phyloP scores from a whole-genome alignment of 2,888 invertebrate species.

The Macrophya annulata region DNA sequence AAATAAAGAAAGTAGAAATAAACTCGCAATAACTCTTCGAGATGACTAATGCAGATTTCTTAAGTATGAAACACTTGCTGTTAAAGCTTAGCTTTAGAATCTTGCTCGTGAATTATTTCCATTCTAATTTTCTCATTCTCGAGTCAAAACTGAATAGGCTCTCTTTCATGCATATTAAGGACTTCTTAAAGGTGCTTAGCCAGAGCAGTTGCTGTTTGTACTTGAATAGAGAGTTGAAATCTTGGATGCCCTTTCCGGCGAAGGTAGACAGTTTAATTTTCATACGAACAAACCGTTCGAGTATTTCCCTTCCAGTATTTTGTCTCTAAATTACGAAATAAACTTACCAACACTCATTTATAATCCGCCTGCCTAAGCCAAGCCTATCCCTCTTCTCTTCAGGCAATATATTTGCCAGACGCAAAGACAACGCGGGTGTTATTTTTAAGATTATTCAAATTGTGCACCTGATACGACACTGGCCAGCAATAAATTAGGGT shows the following conservation, averaged over 20 bases:
- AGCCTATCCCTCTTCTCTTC: slow-evolving; percentile 40
- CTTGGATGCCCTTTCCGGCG: neutral
- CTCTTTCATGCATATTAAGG: slow-evolving; percentile 33
- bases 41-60: neutral
- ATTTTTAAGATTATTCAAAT: slow-evolving; percentile 58
- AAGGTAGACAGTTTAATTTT: slow-evolving; percentile 27
- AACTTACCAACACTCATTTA: slow-evolving; percentile 42
- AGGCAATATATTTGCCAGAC: slow-evolving; percentile 52
- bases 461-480: slow-evolving; percentile 53
- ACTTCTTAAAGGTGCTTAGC: slow-evolving; percentile 18
- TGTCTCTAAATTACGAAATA: slow-evolving; percentile 42
- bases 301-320: neutral
- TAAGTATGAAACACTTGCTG: neutral
- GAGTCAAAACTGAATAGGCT: slow-evolving; percentile 23
- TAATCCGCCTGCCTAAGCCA: slow-evolving; percentile 52
- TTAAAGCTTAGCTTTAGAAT: neutral
- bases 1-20: neutral
- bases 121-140: slow-evolving; percentile 35
- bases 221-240: slow-evolving; percentile 44
- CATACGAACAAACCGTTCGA: slow-evolving; percentile 1
- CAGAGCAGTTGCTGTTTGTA: slow-evolving; percentile 3
- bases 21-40: neutral
- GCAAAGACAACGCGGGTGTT: slow-evolving; percentile 50
- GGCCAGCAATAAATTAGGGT: slow-evolving; percentile 52
- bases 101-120: slow-evolving; percentile 37